Percentiles rank a stretch among this genome's conserved stretches.
Evolutionary conservation across 1,140 invertebrate species (phyloP).

Genomic region (Chelonus insularis): DNA sequence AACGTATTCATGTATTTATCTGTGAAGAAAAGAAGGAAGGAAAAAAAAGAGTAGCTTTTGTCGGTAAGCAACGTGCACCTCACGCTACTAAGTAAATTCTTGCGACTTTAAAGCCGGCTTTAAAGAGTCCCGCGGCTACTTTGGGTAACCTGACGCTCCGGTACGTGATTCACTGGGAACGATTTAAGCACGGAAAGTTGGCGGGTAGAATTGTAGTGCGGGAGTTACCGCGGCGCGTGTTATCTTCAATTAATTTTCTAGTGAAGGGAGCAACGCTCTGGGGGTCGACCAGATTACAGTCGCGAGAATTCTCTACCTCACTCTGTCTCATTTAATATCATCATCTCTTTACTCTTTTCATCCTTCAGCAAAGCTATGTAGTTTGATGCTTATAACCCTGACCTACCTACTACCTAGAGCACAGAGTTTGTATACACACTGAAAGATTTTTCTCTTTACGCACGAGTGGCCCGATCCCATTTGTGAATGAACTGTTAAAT

Average conservation of each 20-base stretch:
- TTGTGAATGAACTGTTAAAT: neutral
- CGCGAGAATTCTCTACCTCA: neutral
- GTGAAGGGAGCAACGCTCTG: conserved; percentile 5
- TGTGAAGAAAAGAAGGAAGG: neutral
- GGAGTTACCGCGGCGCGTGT: conserved; percentile 1
- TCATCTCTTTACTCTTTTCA: neutral
- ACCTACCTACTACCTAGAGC: neutral
- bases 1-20: neutral
- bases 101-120: conserved; percentile 6
- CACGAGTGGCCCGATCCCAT: neutral
- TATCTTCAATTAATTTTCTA: conserved; percentile 23
- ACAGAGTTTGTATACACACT: neutral
- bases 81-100: conserved; percentile 7
- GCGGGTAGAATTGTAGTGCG: neutral
- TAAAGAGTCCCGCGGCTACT: conserved; percentile 19
- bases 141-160: conserved; percentile 12
- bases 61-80: neutral
- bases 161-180: conserved; percentile 7
- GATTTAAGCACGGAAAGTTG: conserved; percentile 10
- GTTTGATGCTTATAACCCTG: conserved; percentile 10
- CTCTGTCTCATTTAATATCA: neutral
- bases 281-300: neutral
- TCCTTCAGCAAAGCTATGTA: neutral
- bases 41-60: neutral
- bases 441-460: conserved; percentile 4